Conservation (phyloP, 1,140 invertebrate genomes). For the Drosophila pachea region DNA sequence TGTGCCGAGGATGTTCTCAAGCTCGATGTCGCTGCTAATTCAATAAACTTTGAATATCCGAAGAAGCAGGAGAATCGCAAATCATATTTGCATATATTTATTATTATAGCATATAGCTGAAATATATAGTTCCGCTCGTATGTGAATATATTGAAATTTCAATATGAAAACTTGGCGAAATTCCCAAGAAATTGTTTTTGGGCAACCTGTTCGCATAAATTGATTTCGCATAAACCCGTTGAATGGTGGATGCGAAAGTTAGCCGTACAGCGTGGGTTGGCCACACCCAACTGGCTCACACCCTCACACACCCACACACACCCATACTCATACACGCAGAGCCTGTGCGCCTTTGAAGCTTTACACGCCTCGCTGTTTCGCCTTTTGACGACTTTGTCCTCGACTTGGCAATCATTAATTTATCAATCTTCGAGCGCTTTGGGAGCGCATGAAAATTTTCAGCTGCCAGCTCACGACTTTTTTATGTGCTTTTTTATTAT, state of each 20-base stretch:
- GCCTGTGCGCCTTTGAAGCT: constrained; percentile 37
- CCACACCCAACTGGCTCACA: constrained; percentile 2
- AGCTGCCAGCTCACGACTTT: constrained; percentile 64
- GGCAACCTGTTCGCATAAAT: constrained; percentile 57
- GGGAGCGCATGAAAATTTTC: constrained; percentile 73
- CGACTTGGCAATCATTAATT: constrained; percentile 72
- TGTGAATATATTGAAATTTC: neutral
- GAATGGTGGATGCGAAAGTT: neutral
- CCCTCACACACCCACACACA: constrained; percentile 8
- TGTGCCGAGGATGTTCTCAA: constrained; percentile 9
- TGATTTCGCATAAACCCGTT: constrained; percentile 64
- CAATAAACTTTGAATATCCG: neutral
- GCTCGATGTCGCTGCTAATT: neutral
- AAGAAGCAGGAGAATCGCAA: neutral
- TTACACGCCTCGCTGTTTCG: constrained; percentile 32
- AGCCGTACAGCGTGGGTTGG: neutral
- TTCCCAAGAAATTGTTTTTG: constrained; percentile 16
- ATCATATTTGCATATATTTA: neutral
- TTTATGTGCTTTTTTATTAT: constrained; percentile 76
- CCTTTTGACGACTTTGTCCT: constrained; percentile 51
- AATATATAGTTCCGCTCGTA: too few relatives aligned
- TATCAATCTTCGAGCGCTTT: constrained; percentile 73
- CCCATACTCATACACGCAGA: too few relatives aligned
- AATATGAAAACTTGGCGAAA: constrained; percentile 7
- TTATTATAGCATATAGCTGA: neutral